phyloP scores from a whole-genome alignment of 2,797 vertebrate species.

The Echeneis naucrates region DNA sequence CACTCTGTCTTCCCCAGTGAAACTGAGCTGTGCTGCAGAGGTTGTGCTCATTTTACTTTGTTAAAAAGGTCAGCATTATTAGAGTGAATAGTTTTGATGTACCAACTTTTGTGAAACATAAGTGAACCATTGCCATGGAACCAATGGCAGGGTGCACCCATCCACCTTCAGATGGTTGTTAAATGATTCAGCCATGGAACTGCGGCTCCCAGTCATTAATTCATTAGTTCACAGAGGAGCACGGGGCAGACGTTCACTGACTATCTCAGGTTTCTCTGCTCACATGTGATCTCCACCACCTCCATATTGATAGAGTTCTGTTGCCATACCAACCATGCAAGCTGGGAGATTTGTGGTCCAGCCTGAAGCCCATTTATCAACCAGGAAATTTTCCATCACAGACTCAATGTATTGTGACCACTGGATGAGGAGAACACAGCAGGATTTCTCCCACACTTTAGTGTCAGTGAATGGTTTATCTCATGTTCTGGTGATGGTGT shows the following conservation, averaged over 20 bases:
- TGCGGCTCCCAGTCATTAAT: slow-evolving; percentile 72
- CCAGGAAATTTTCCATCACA: slow-evolving; percentile 56
- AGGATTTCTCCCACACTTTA: slow-evolving; percentile 36
- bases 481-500: neutral
- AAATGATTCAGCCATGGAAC: slow-evolving; percentile 79
- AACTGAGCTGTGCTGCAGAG: slow-evolving; percentile 31
- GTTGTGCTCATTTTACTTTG: slow-evolving; percentile 45
- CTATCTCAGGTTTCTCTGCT: slow-evolving; percentile 73
- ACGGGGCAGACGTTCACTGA: slow-evolving; percentile 46
- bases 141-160: slow-evolving; percentile 25
- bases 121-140: slow-evolving; percentile 5
- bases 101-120: neutral
- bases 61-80: neutral
- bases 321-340: slow-evolving; percentile 62
- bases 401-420: slow-evolving; percentile 31
- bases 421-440: slow-evolving; percentile 48
- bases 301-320: slow-evolving; percentile 54
- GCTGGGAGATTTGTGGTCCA: slow-evolving; percentile 51
- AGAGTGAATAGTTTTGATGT: neutral
- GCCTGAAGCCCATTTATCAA: slow-evolving; percentile 51
- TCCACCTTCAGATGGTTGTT: slow-evolving; percentile 56
- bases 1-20: slow-evolving; percentile 47
- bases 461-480: slow-evolving; percentile 7
- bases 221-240: slow-evolving; percentile 72
- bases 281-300: slow-evolving; percentile 40